phyloP scores from a whole-genome alignment of 2,113 vertebrate species.

The Myotis lucifugus region DNA sequence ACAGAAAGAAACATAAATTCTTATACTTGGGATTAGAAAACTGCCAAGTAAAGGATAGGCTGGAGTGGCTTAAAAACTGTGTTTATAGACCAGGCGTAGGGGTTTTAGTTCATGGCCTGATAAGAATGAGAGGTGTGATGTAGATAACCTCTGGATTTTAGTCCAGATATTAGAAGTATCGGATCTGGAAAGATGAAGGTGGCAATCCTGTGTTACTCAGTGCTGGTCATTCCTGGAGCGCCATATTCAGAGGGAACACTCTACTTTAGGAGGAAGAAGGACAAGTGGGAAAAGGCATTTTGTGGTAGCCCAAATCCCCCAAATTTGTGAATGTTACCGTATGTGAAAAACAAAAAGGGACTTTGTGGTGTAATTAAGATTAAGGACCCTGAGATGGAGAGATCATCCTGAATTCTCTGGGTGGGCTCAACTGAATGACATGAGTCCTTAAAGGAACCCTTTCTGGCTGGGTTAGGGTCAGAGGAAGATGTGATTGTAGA shows the following conservation, averaged over 20 bases:
- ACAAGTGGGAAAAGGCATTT: not conserved
- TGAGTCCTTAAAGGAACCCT: not conserved
- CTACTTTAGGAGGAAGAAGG: not conserved
- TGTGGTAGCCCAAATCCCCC: not conserved
- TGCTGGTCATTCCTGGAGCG: not conserved
- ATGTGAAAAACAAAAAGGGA: not conserved
- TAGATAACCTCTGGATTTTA: not conserved
- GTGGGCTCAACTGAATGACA: not conserved
- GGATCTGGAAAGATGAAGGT: not conserved
- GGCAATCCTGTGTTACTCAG: not conserved
- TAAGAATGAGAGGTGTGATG: not conserved
- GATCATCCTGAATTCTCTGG: not conserved
- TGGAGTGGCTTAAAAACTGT: conserved; percentile 24
- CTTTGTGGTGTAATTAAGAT: not conserved
- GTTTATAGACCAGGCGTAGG: not conserved
- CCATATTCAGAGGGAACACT: not conserved
- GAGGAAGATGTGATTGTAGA: not conserved
- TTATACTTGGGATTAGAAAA: conserved; percentile 32
- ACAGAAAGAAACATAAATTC: not conserved
- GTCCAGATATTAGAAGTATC: not conserved
- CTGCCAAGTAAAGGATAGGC: not conserved
- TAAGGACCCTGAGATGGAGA: not conserved
- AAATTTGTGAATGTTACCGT: not conserved
- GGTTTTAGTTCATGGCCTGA: not conserved
- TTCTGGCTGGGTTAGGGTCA: not conserved